Percentiles rank a stretch among this genome's conserved stretches.
These are phyloP conservation scores for Theristicus caerulescens DNA, from an alignment of 2,113 vertebrate genomes.

Conservation along the genomic window DNA sequence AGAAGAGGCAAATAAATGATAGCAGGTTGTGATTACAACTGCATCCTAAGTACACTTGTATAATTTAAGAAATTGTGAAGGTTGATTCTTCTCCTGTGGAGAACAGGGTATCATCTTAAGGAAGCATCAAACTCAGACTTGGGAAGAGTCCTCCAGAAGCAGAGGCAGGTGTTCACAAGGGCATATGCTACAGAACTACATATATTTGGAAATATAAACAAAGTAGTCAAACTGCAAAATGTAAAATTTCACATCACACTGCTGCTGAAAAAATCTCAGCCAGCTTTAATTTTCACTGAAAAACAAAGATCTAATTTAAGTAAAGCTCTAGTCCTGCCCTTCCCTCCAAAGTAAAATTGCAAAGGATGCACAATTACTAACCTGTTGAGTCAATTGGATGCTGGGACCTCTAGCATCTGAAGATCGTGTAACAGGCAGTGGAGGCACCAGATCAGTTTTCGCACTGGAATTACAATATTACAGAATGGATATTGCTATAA, in stretches of 20 bases:
- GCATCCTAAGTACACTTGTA: not conserved
- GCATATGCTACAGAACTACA: not conserved
- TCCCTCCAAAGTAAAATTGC: not conserved
- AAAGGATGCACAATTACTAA: constrained; percentile 32
- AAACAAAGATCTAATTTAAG: not conserved
- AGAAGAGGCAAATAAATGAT: not conserved
- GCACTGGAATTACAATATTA: constrained; percentile 66
- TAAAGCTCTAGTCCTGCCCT: not conserved
- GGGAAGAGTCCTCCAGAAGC: not conserved
- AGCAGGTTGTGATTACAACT: not conserved
- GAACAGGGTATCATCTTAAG: not conserved
- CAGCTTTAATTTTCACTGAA: not conserved
- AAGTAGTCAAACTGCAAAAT: not conserved
- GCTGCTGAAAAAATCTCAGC: not conserved
- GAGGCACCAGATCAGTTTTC: constrained; percentile 84
- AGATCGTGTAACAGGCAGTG: constrained; percentile 83
- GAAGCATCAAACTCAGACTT: not conserved
- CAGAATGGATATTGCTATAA: not conserved
- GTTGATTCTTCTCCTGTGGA: not conserved
- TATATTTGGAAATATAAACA: not conserved
- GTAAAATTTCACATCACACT: not conserved
- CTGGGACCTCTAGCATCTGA: constrained; percentile 73
- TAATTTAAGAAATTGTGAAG: not conserved
- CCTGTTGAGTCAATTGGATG: constrained; percentile 68
- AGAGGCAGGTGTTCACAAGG: not conserved